Evolutionary conservation across 35 echinoderm and acorn worm species (phyloP).

Genomic region (Acanthaster planci): DNA sequence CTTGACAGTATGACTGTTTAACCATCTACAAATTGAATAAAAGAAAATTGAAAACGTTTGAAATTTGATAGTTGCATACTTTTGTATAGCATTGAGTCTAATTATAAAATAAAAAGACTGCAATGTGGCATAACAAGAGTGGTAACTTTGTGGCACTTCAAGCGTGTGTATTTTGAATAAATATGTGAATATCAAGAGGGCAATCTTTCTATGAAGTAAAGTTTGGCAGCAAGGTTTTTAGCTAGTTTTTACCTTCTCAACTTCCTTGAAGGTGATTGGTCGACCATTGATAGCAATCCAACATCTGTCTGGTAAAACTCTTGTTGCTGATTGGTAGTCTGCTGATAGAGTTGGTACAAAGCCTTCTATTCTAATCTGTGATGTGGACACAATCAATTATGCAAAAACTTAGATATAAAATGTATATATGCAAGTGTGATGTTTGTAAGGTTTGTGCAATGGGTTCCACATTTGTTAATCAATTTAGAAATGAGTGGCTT

Average conservation of each 20-base stretch:
- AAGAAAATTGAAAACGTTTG: neutral
- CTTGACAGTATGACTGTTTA: constrained; percentile 64
- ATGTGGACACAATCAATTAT: too few relatives aligned
- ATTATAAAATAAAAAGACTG: too few relatives aligned
- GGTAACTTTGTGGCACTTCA: neutral
- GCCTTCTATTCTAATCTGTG: constrained; percentile 53
- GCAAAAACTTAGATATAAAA: too few relatives aligned
- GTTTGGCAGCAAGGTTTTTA: neutral
- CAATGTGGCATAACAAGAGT: too few relatives aligned
- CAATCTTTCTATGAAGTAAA: neutral
- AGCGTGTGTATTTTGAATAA: neutral
- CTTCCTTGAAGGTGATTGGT: constrained; percentile 81
- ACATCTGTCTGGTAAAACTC: constrained; percentile 61
- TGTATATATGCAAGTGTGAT: too few relatives aligned
- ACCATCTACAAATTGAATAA: constrained; percentile 61
- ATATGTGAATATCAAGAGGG: neutral
- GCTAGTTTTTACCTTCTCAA: constrained; percentile 75
- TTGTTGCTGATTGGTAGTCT: constrained; percentile 61
- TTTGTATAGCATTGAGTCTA: too few relatives aligned
- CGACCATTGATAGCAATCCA: constrained; percentile 82
- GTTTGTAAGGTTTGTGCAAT: too few relatives aligned
- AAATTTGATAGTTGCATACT: neutral
- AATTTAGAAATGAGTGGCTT: neutral
- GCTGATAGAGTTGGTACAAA: constrained; percentile 67
- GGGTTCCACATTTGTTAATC: neutral